Evolutionary conservation across 2,888 invertebrate species (phyloP), one percentile per base, ranked within the genome.

Genomic region (Nomada goodeniana): DNA sequence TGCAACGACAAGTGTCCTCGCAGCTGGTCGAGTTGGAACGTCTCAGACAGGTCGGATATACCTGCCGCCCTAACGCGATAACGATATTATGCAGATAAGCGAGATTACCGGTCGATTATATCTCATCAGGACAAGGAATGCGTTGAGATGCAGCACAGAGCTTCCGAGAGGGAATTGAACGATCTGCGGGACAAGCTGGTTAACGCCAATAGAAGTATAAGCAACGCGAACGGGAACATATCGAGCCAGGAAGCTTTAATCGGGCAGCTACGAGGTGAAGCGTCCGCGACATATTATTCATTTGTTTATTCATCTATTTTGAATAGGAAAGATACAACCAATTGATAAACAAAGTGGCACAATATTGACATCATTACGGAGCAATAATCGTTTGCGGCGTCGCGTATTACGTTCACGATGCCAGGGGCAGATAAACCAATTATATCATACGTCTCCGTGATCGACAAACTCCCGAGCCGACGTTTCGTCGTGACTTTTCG

Each of bases 11-110:
- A 92, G 95, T 96, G 52, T 96, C 96, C 11, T 94, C 95, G 9
- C 97, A 97, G 86, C 94, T 96, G 59, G 93, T 97, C 61, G 97
- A 97, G 88, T 94, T 96, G 36, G 96, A 97, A 83, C 95, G 97
- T 73, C 94, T 96, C 47, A 95, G 96, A 84, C 97, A 97, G 94
- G 94, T 94, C 36, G 5, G 36, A 36, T 36, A 36, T 36, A 36
- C 36, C 36, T 36, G 15, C 15, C 47, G 47, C 47, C 15, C 15
- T 11, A 10, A 47, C 15, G 15, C 47, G 13, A 47, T 47, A 47
- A 15, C 11, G 13, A 13, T 15, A 13, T 3, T 11, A 47, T 13
- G 47, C 0, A 47, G 13, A 15, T 47, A 11, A 13, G 47, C 47
- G 47, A 15, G 36, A 36, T 36, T 7, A 47, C 15, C 47, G 47